Evolutionary conservation across 2,113 vertebrate species (phyloP).

Genomic region (Tenebrosternarchus preto): DNA sequence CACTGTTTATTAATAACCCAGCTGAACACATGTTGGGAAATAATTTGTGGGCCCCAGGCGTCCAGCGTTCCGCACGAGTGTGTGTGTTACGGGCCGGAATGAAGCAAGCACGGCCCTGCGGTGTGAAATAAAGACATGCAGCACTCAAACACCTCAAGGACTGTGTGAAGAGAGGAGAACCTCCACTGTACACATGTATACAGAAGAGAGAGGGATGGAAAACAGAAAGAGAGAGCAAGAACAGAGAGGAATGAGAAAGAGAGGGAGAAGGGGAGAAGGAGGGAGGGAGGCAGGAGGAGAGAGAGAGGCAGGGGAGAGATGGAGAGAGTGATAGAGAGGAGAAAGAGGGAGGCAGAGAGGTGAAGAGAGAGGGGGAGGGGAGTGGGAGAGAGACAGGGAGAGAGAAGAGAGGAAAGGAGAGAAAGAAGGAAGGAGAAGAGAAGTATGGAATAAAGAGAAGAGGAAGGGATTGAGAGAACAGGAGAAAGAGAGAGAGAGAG

Average conservation of each 20-base stretch:
- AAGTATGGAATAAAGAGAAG: background rate
- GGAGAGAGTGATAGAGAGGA: background rate
- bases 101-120: constrained; percentile 34
- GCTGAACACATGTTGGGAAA: constrained; percentile 56
- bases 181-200: too few species aligned
- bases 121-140: constrained; percentile 12
- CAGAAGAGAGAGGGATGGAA: background rate
- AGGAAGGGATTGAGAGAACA: constrained; percentile 20
- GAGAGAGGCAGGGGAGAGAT: background rate
- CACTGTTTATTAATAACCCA: constrained; percentile 56
- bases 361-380: constrained; percentile 9
- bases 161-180: constrained; percentile 25
- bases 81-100: constrained; percentile 35
- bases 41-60: constrained; percentile 51
- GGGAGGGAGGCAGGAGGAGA: constrained; percentile 9
- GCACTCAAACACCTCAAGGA: constrained; percentile 49
- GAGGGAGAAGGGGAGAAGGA: background rate
- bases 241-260: background rate
- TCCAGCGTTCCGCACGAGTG: constrained; percentile 48
- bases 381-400: background rate
- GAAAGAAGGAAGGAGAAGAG: background rate
- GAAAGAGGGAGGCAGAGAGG: background rate
- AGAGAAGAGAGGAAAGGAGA: constrained; percentile 26
- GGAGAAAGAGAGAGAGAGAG: background rate
- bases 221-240: background rate